A percentile compares a stretch with the other conserved stretches of the same genome.
Conservation (phyloP, 1,140 invertebrate species). For the Lepidurus apus region DNA sequence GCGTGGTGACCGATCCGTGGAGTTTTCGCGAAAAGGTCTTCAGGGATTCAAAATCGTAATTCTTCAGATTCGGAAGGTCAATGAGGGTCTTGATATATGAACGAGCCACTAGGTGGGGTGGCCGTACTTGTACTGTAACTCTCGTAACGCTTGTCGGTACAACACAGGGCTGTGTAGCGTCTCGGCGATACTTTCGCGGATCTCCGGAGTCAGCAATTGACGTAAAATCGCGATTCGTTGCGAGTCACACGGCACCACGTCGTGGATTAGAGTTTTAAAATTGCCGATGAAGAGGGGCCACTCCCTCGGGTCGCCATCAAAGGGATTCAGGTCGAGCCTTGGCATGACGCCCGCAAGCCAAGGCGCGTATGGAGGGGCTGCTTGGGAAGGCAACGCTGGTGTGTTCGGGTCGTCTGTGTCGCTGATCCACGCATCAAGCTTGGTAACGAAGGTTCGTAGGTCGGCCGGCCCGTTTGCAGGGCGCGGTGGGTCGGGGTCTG, state of each 20-base stretch:
- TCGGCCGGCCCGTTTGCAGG: background rate
- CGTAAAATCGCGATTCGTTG: background rate
- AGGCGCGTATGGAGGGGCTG: background rate
- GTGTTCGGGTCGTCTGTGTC: background rate
- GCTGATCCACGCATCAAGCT: background rate
- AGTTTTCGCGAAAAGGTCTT: background rate
- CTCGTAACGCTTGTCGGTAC: background rate
- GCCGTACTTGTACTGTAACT: background rate
- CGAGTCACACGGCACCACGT: background rate
- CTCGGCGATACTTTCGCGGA: background rate
- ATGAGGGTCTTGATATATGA: background rate
- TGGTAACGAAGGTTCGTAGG: background rate
- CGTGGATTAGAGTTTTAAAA: background rate
- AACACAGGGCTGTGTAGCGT: constrained; percentile 11
- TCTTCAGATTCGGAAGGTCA: background rate
- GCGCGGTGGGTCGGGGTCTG: background rate
- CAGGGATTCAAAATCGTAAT: background rate
- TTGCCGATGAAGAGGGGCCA: background rate
- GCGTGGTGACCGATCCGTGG: background rate
- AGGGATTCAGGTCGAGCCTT: background rate
- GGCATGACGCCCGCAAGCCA: too few relatives aligned
- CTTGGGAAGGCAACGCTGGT: background rate
- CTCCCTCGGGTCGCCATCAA: constrained; percentile 15
- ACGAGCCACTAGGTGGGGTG: constrained; percentile 5
- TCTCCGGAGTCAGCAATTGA: constrained; percentile 5